Conservation (phyloP, 2,113 vertebrate species). For the Excalfactoria chinensis region DNA sequence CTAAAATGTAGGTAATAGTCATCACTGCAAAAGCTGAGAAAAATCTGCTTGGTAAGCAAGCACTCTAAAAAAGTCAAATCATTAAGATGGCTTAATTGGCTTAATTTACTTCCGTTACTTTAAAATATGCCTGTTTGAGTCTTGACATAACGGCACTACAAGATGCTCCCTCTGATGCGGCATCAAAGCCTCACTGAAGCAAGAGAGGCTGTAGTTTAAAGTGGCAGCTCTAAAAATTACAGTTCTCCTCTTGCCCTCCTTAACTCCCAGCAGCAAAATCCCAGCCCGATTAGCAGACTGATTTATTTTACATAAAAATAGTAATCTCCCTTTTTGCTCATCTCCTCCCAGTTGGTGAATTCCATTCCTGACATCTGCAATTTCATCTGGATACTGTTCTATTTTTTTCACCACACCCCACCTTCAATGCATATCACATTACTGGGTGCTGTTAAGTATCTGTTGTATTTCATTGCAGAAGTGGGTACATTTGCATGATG, state of each 20-base stretch:
- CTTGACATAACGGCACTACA: slow-evolving; percentile 56
- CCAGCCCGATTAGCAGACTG: slow-evolving; percentile 72
- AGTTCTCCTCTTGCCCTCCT: slow-evolving; percentile 75
- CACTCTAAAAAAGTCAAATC: slow-evolving; percentile 28
- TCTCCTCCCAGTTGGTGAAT: slow-evolving; percentile 59
- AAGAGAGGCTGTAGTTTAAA: slow-evolving; percentile 67
- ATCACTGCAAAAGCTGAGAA: not conserved
- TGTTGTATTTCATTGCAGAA: slow-evolving; percentile 58
- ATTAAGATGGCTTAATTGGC: slow-evolving; percentile 69
- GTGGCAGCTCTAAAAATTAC: slow-evolving; percentile 72
- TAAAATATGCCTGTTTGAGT: slow-evolving; percentile 68
- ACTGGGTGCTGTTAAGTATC: slow-evolving; percentile 33
- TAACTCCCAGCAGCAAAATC: slow-evolving; percentile 75
- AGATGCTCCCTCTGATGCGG: slow-evolving; percentile 58
- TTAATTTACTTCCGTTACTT: slow-evolving; percentile 72
- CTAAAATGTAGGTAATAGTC: slow-evolving; percentile 18
- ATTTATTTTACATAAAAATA: slow-evolving; percentile 78
- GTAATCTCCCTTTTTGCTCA: slow-evolving; percentile 17
- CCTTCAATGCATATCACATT: slow-evolving; percentile 16
- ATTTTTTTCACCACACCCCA: slow-evolving; percentile 34
- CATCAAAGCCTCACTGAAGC: slow-evolving; percentile 58
- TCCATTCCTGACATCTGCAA: slow-evolving; percentile 67
- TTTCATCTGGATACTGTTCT: slow-evolving; percentile 67
- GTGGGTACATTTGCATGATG: slow-evolving; percentile 58
- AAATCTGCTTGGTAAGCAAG: slow-evolving; percentile 54